Conservation (phyloP, 2,797 vertebrate genomes). For the Micromesistius poutassou region DNA sequence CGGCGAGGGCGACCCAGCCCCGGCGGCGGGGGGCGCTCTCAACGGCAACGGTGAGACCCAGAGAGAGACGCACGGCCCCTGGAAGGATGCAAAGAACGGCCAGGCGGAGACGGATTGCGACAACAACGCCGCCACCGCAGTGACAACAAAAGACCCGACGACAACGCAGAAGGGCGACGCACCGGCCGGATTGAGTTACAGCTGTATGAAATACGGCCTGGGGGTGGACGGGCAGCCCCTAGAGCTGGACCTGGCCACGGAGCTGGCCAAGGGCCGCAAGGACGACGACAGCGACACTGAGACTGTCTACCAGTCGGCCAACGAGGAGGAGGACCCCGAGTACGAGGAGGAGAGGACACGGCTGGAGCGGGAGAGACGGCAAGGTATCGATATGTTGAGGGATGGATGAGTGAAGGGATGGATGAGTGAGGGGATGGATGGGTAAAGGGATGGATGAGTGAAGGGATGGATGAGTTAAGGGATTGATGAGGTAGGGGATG, state of each 20-base stretch:
- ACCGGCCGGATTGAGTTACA: constrained; percentile 82
- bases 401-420: no score
- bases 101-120: constrained; percentile 5
- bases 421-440: no score
- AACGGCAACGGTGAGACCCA: constrained; percentile 28
- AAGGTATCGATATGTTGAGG: constrained; percentile 32
- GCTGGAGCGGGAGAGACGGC: constrained; percentile 63
- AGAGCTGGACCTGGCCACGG: constrained; percentile 87
- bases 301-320: constrained; percentile 80
- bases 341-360: constrained; percentile 65
- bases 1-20: constrained; percentile 55
- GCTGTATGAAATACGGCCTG: constrained; percentile 92
- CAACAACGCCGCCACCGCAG: constrained; percentile 19
- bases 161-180: constrained; percentile 74
- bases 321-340: constrained; percentile 80
- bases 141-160: constrained; percentile 27
- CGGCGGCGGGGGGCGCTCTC: constrained; percentile 39
- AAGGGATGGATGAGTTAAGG: no score
- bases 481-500: no score
- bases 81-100: constrained; percentile 11
- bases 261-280: constrained; percentile 63
- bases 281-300: constrained; percentile 81
- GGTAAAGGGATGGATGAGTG: no score
- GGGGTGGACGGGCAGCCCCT: constrained; percentile 91
- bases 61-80: constrained; percentile 19